Conservation (phyloP, 2,888 invertebrate genomes). For the Mesorhabditis spiculigera region DNA sequence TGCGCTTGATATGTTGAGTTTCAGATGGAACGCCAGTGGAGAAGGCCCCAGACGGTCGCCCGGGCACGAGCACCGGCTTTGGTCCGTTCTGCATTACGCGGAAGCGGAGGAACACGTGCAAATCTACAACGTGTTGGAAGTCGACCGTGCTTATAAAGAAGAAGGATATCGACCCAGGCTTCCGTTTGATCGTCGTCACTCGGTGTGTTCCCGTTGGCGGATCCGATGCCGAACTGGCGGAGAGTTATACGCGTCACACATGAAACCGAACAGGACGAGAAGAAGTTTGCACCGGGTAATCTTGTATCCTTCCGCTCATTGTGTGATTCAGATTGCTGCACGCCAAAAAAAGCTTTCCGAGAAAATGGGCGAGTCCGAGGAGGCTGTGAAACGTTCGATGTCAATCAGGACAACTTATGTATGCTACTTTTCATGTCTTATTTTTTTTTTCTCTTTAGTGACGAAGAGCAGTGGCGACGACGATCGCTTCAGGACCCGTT, state of each 20-base stretch:
- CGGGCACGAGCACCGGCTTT: conserved; percentile 34
- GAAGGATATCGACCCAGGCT: conserved; percentile 34
- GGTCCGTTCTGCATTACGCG: conserved; percentile 10
- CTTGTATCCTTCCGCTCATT: not conserved
- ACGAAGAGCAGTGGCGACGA: not conserved
- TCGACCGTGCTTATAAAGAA: conserved; percentile 52
- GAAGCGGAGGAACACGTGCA: conserved; percentile 40
- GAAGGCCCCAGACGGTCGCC: conserved; percentile 29
- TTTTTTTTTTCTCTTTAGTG: not conserved
- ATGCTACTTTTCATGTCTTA: not conserved
- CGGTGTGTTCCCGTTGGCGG: conserved; percentile 27
- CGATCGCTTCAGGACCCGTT: conserved; percentile 11
- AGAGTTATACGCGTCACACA: conserved; percentile 31
- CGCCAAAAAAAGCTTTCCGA: conserved; percentile 11
- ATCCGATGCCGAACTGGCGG: conserved; percentile 22
- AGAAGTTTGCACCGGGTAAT: conserved; percentile 16
- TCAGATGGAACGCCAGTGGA: conserved; percentile 31
- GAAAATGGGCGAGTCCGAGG: not conserved
- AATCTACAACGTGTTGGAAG: conserved; percentile 45
- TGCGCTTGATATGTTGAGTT: not conserved
- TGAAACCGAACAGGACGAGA: conserved; percentile 26
- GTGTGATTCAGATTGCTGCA: conserved; percentile 12
- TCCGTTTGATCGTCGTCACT: conserved; percentile 45
- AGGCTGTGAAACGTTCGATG: not conserved
- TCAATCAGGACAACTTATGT: not conserved